phyloP scores from a whole-genome alignment of 2,113 vertebrate species.

The Geothlypis trichas region DNA sequence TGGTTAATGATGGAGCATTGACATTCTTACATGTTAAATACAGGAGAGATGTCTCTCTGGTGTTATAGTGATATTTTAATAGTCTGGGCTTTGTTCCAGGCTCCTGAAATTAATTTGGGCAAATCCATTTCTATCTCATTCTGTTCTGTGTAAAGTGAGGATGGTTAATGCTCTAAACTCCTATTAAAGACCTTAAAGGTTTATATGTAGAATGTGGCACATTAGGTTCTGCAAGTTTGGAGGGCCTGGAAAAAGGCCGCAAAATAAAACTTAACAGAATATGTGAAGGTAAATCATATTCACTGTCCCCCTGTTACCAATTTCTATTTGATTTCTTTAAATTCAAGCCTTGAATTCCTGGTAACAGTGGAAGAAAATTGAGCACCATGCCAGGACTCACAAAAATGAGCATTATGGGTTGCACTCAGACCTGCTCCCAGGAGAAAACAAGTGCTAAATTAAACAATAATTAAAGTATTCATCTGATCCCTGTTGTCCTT shows the following conservation, averaged over 20 bases:
- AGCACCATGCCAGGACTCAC: background rate
- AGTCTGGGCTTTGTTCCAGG: background rate
- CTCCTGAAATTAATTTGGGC: background rate
- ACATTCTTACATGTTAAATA: background rate
- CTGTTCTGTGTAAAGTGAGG: background rate
- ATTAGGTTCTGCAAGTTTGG: background rate
- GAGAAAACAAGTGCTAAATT: background rate
- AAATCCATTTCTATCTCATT: background rate
- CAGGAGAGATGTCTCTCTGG: background rate
- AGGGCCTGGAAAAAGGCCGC: background rate
- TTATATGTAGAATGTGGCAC: background rate
- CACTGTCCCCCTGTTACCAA: accelerated
- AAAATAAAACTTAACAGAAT: background rate
- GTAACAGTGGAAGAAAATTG: background rate
- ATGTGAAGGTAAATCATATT: background rate
- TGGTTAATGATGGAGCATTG: background rate
- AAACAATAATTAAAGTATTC: accelerated
- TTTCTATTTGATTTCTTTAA: background rate
- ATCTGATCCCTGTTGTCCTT: background rate
- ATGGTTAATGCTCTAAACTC: background rate
- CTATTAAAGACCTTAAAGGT: background rate
- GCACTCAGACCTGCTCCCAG: background rate
- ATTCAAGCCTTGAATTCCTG: background rate
- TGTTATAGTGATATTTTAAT: background rate
- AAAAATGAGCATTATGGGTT: background rate